Evolutionary conservation across 2,797 vertebrate genomes (phyloP), one percentile per base, ranked within the genome.

Genomic region (Bradypus variegatus): DNA sequence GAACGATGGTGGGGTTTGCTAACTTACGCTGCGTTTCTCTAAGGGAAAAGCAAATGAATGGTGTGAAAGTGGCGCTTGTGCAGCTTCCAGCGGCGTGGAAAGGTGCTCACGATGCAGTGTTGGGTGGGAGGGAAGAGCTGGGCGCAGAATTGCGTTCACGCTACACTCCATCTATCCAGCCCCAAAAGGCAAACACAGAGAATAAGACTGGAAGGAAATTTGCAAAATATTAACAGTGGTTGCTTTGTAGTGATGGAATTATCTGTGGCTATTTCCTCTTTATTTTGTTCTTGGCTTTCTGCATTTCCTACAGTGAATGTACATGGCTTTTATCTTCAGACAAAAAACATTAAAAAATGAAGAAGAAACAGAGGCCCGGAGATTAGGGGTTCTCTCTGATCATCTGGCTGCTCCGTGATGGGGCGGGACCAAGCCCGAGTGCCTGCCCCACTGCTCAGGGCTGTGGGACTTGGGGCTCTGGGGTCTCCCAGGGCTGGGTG

Each of bases 181-280:
- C 33, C 45, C 31, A 62, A 78, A 45, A 75, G n/a, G 53, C 11
- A 80, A 92, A 58, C 18, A 15, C 72, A 41, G 75, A 65, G 53
- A 86, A 58, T 38, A 92, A 86, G 60, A 19, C 58, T 58, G n/a
- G 53, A 64, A 82, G 18, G n/a, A 90, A 78, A 53, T 83, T n/a
- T 91, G 62, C 84, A 86, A 70, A 80, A 79, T 65, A 75, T 50
- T 64, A 86, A 31, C 58, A 55, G 31, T 21, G 3, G 6, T 89
- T 88, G 25, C 67, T 62, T 93, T 78, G 55, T 58, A n/a, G 14
- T 70, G 41, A 72, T 31, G 60, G 88, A 60, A 88, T 76, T 64
- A 67, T 55, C 53, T 23, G 33, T 38, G 58, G 70, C 55, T 41
- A 36, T 78, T 78, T 90, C 21, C 15, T 94, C n/a, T 80, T 91